Base-by-base conservation (phyloP, 2,888 invertebrate species). In the Hypselothyrea guttata region DNA sequence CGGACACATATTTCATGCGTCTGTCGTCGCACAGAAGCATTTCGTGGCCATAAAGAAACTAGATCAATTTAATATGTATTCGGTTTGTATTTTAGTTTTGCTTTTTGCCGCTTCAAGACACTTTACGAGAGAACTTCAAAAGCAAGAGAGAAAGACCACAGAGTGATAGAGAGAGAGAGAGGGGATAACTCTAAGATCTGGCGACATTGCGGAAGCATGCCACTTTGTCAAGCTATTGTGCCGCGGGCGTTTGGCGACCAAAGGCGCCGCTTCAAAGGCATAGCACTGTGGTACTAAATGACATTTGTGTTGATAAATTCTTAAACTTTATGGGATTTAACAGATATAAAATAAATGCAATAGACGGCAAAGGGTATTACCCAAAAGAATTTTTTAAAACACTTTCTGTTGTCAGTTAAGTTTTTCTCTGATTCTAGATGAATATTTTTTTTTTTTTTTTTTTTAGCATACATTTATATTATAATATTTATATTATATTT, bases 151-250 rank as follows among this genome's bases (percentile, higher is more conserved):
- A 15, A 13, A 30, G 38, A 28, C 7, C 40, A 40, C 42, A n/a
- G 45, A 18, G 9, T 63, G 65, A 54, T 2, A 22, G 22, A 22
- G 22, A 22, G 22, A 22, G 22, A 5, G 22, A 22, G 5, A 5
- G 5, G 22, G 22, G 3, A 5, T 22, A 47, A 47, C 47, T 27
- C 46, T 47, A 48, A 55, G 48, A 60, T 60, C 71, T 74, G 82
- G 77, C 81, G 84, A 79, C 79, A 83, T 83, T 78, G 78, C 78
- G 81, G 84, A 78, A 78, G 78, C 78, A 76, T 83, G 77, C 81
- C 78, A 78, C 78, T 78, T 78, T 83, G 78, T 78, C 78, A 83
- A 73, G 67, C 72, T 68, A 83, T 78, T 78, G 78, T 83, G 78
- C 78, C 81, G 84, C 78, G 81, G 78, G 78, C 71, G 77, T 82